These are phyloP conservation scores for Frankliniella intonsa DNA, from an alignment of 2,888 invertebrate species.

Conservation along the genomic window DNA sequence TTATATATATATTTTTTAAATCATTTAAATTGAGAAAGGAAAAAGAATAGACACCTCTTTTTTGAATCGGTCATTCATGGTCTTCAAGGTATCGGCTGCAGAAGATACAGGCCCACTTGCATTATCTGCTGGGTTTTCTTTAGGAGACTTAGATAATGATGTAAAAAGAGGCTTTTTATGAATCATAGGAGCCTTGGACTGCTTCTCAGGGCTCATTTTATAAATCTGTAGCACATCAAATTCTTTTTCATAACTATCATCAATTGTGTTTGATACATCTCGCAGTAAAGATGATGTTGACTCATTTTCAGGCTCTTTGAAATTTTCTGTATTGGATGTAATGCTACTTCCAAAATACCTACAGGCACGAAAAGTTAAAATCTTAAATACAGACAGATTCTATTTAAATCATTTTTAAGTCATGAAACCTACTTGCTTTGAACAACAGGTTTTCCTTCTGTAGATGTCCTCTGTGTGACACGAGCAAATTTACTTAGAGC, in stretches of 20 bases:
- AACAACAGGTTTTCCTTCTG: slow-evolving; percentile 30
- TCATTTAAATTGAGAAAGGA: not conserved
- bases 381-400: not conserved
- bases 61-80: not conserved
- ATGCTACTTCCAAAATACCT: not conserved
- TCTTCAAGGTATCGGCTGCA: not conserved
- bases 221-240: not conserved
- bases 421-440: slow-evolving; percentile 33
- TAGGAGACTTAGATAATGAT: not conserved
- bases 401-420: not conserved
- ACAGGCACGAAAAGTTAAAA: not conserved
- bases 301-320: not conserved
- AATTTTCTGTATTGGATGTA: not conserved
- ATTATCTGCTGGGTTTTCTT: not conserved
- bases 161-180: not conserved
- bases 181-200: not conserved
- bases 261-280: not conserved
- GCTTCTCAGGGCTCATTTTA: not conserved
- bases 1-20: not conserved
- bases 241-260: not conserved
- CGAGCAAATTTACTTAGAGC: slow-evolving; percentile 34
- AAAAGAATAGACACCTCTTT: not conserved
- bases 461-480: not conserved
- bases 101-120: not conserved
- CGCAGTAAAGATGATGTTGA: not conserved